Base-by-base conservation (phyloP, 2,113 vertebrate genomes). In the Vireo altiloquus region DNA sequence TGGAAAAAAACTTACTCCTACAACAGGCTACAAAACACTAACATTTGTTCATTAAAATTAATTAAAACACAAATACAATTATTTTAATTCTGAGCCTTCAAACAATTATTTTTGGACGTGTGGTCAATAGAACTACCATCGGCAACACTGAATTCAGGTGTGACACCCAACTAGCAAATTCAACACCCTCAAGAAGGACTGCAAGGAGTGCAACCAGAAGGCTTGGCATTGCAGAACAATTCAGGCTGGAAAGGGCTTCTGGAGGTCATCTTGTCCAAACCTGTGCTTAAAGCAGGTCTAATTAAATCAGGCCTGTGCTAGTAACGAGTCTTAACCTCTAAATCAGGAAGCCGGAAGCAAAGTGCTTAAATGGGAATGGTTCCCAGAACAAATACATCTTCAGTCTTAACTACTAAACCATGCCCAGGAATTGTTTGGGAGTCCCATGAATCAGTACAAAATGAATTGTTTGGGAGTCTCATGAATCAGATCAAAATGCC, bases 371-470 rank as follows among this genome's bases (percentile, higher is more conserved):
- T 21, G 23, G 49, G n/a, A 92, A 82, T 0, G 0, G n/a, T 23
- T 61, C 44, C 57, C 69, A 39, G 53, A 69, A 78, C 6, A 60
- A 69, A 69, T 31, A 15, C 0, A 4, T 16, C n/a, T 60, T 24
- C 14, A 11, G 40, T 37, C 23, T 65, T 47, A 76, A 53, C 31
- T 6, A 8, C 57, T 74, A 35, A 93, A 57, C 11, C 8, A 40
- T 25, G 13, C n/a, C 28, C 37, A 65, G 30, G 22, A 52, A 46
- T 12, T 18, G 25, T 28, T n/a, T 37, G 22, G 27, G 24, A 40
- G 21, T 27, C 21, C 37, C 50, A 8, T 0, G 9, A 53, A 53
- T 27, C 0, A 0, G 30, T n/a, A 22, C 16, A n/a, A n/a, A n/a
- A n/a, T n/a, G 22, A 52, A 46, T 12, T 18, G 25, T 28, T n/a